These are phyloP conservation scores for Megaptera novaeangliae DNA, from an alignment of 2,113 vertebrate genomes.

Conservation along the genomic window DNA sequence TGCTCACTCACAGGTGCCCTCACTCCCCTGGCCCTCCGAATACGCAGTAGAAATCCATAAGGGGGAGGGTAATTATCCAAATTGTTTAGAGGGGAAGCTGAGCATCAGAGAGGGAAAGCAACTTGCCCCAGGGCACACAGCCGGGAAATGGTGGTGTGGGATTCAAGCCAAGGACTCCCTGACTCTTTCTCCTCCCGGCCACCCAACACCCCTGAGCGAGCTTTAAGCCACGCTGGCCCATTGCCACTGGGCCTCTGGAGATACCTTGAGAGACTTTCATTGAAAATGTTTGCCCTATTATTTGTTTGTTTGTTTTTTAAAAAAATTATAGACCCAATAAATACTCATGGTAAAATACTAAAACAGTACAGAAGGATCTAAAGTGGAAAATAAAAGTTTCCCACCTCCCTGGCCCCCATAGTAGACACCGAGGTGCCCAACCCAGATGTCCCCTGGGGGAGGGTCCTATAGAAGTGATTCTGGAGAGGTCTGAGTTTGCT, in stretches of 20 bases:
- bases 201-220: too few species aligned
- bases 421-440: fast-evolving
- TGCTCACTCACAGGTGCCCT: neutral
- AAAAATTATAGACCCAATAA: neutral
- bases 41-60: neutral
- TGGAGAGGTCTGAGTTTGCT: neutral
- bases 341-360: neutral
- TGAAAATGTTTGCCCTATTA: neutral
- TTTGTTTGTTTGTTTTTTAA: neutral
- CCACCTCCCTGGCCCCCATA: neutral
- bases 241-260: neutral
- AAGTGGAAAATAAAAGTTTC: neutral
- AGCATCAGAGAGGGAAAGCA: neutral
- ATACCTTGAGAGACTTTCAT: neutral
- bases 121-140: neutral
- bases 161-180: neutral
- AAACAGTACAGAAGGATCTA: neutral
- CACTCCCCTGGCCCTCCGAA: neutral
- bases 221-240: neutral
- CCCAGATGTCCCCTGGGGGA: neutral
- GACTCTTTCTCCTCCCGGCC: neutral
- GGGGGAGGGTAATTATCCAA: neutral
- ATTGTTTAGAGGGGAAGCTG: neutral
- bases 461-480: too few species aligned
- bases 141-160: neutral